Percentiles rank a stretch among this genome's conserved stretches.
Conservation (phyloP, 2,113 vertebrate genomes). For the Geococcyx californianus region DNA sequence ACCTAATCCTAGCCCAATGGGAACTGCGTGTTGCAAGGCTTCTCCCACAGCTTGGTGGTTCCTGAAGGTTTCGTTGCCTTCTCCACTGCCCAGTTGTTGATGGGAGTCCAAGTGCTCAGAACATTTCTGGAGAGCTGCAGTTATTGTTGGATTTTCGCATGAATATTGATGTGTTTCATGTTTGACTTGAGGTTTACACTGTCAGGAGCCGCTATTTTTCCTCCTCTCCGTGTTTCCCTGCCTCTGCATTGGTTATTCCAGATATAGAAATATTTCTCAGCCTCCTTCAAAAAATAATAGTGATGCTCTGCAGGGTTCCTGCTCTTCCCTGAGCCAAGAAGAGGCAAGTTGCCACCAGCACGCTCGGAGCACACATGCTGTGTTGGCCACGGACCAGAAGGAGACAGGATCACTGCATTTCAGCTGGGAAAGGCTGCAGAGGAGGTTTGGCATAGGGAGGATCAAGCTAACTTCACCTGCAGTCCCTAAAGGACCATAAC, state of each 20-base stretch:
- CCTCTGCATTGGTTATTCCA: neutral
- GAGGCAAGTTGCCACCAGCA: neutral
- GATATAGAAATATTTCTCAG: neutral
- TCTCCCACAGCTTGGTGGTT: neutral
- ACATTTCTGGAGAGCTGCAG: neutral
- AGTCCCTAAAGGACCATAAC: neutral
- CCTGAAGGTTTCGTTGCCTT: neutral
- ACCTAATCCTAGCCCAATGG: neutral
- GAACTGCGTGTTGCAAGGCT: neutral
- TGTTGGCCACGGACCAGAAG: accelerated
- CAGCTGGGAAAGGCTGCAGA: accelerated
- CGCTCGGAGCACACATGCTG: accelerated
- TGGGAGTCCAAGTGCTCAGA: neutral
- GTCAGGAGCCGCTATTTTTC: neutral
- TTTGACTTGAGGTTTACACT: neutral
- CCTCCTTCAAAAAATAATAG: neutral
- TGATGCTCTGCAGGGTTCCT: neutral
- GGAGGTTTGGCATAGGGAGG: neutral
- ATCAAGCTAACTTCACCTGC: neutral
- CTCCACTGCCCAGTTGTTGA: neutral
- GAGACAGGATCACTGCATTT: neutral
- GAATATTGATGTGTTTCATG: neutral
- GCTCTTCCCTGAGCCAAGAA: neutral
- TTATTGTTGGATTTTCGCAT: neutral
- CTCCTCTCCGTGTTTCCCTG: neutral